Evolutionary conservation across 2,113 vertebrate genomes (phyloP), one percentile per base, ranked within the genome.

Genomic region (Cephalopholis sonnerati): DNA sequence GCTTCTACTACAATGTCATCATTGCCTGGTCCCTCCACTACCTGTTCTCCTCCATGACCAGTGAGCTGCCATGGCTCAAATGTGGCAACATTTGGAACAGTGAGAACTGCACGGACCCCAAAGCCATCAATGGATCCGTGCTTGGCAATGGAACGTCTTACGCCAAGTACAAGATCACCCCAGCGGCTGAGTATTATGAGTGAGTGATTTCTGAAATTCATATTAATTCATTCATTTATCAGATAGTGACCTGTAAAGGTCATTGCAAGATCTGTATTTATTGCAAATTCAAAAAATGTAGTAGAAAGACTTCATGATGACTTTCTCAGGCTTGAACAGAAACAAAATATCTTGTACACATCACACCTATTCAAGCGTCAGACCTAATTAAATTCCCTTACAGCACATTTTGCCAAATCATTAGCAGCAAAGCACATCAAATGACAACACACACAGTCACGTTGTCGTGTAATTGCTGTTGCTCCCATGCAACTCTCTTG

Each of bases 1-100:
- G 99, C 87, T 99, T 99, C 96, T 99, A 99, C 96, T 99, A 99
- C 96, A 99, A 99, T 1, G 97, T 99, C 93, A 99, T 99, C 94
- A 99, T 99, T 51, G 99, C 99, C 74, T 99, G 98, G 99, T 99
- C 98, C 2, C 96, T 99, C 22, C 95, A 98, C 95, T 99, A 99
- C 92, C 96, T 99, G 83, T 97, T 97, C 91, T 97, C 97, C 75
- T 99, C 98, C 48, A 99, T 99, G 95, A 97, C 96, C 48, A 92
- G 87, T 9, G 95, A 96, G 36, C 95, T 99, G 17, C 99, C 99
- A 0, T 99, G 99, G 99, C 97, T 96, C 2, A 86, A 91, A 54
- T 99, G 99, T 15, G 94, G 93, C 74, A 97, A 99, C 75, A 65
- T 39, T 62, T 99, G 99, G 99, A 99, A 99, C 93, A 99, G 97